Base-by-base conservation (phyloP, 2,113 vertebrate genomes). In the Myrmecobius fasciatus region DNA sequence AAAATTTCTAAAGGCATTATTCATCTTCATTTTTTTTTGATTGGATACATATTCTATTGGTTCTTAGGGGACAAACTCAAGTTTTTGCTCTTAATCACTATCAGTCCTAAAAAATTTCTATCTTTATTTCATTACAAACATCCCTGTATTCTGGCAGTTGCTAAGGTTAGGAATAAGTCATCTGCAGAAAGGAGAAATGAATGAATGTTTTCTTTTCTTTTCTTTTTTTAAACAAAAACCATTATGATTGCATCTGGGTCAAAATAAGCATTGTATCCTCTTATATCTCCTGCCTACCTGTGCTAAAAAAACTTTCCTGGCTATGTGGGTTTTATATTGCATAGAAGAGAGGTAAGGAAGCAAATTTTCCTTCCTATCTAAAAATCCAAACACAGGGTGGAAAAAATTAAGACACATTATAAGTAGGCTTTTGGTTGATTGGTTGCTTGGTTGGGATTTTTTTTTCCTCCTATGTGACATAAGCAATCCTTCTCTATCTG, bases 41-140 rank as follows among this genome's bases (percentile, higher is more conserved):
- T 96, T 93, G 83, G 2, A 0, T 47, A 94, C 12, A 48, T 8
- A 3, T 0, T 75, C 83, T 53, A 0, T 95, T 93, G n/a, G 75
- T 83, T 83, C 36, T 93, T 48, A 26, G 94, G 47, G 25, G 52
- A 31, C 60, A 94, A 52, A 0, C 46, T 3, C 47, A 88, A 90
- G 9, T 56, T 95, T 53, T 92, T 26, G 49, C 83, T 94, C 28
- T 83, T 93, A 94, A 94, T 95, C 89, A 17, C 53, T 36, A 83
- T 96, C 88, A 94, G 43, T 53, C 43, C 36, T 91, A 93, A 95
- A 95, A 95, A 92, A 95, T 51, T 90, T 93, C 46, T 96, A 5
- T 93, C 94, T 96, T 95, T 52, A 0, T 25, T 17, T 95, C 96
- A 95, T 96, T 91, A 31, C 43, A 94, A 53, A 95, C 90, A 60